Conservation (phyloP, 2,888 invertebrate genomes). For the Masnerella sp. region DNA sequence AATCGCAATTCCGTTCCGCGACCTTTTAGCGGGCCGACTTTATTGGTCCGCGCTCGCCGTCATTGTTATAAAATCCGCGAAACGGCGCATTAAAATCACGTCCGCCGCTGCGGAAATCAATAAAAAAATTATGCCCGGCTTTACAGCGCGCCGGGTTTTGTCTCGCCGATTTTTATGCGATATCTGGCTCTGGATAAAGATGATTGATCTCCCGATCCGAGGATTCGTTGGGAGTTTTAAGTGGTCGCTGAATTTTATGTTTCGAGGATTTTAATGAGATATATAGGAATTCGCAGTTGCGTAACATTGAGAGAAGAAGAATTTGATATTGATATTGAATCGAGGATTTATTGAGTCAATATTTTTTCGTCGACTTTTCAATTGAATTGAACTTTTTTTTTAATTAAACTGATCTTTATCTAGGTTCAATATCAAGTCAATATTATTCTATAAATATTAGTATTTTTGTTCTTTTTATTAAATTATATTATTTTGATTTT, state of each 20-base stretch:
- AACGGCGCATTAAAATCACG: constrained; percentile 45
- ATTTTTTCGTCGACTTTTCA: too few relatives aligned
- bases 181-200: constrained; percentile 31
- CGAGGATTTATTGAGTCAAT: too few relatives aligned
- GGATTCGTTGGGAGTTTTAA: constrained; percentile 18
- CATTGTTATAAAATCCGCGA: constrained; percentile 49
- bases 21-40: constrained; percentile 37
- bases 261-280: constrained; percentile 2
- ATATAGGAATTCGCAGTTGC: too few relatives aligned
- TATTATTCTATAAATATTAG: too few relatives aligned
- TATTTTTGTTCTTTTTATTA: too few relatives aligned
- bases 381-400: too few relatives aligned
- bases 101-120: constrained; percentile 44
- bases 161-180: constrained; percentile 37
- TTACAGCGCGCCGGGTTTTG: constrained; percentile 39
- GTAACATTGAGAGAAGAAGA: too few relatives aligned
- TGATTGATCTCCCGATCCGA: constrained; percentile 15
- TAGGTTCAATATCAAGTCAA: too few relatives aligned
- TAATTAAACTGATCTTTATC: too few relatives aligned
- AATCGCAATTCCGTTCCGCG: constrained; percentile 44
- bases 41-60: constrained; percentile 32
- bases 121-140: constrained; percentile 35
- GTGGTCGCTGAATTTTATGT: constrained; percentile 19
- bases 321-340: too few relatives aligned
- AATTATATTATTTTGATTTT: too few relatives aligned